Base-by-base conservation (phyloP, 2,113 vertebrate species). In the Castor canadensis region DNA sequence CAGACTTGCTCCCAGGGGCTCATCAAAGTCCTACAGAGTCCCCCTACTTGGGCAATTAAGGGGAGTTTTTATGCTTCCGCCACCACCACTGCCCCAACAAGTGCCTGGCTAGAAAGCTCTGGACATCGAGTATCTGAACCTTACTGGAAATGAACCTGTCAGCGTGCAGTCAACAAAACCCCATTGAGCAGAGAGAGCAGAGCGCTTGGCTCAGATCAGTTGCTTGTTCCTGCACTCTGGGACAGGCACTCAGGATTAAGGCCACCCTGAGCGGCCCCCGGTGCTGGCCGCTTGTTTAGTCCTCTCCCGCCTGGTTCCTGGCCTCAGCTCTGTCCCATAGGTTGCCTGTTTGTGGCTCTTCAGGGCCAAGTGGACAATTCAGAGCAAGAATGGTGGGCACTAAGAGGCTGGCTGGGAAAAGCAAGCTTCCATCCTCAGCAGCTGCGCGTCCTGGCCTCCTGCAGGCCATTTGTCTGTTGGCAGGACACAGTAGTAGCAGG, bases 11-110 rank as follows among this genome's bases (percentile, higher is more conserved):
- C 24, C 66, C 2, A n/a, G 0, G 22, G 30, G 43, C 56, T 69
- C 35, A 0, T 5, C 8, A 30, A 38, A 19, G 26, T 52, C 85
- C 43, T 56, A 8, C 2, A n/a, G 84, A 49, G 45, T 26, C 73
- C 87, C 77, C 77, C 95, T 93, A 92, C 93, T 92, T 84, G 90
- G 92, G 66, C 86, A 89, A 22, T 80, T 94, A 67, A 91, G 62
- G 69, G 76, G 87, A 58, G 45, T 20, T 80, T 22, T 60, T 84
- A 85, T 81, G 56, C 7, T 40, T n/a, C 9, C 35, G 32, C 30
- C 69, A 26, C 52, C n/a, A 58, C 40, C 19, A 26, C 24, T 28
- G 22, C 58, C 3, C 1, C n/a, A n/a, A 35, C 43, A 85, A 85
- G 69, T 49, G 69, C 45, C 73, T 62, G 60, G 17, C 86, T 52